A percentile compares a stretch with the other conserved stretches of the same genome.
Evolutionary conservation across 2,888 invertebrate species (phyloP).

Genomic region (Limnephilus marmoratus): DNA sequence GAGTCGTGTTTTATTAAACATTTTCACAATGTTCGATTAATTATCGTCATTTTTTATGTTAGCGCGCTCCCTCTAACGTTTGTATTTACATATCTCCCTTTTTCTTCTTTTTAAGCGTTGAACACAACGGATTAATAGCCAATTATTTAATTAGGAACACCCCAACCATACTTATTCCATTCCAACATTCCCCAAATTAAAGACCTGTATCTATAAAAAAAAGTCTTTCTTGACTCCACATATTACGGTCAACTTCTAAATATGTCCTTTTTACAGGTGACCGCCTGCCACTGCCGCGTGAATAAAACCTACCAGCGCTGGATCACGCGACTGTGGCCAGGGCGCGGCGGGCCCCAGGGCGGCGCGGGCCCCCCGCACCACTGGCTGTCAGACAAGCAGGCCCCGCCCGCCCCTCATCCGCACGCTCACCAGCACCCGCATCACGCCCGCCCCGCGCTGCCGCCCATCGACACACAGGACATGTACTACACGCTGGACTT

Average conservation of each 20-base stretch:
- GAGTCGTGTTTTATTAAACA: too few relatives aligned
- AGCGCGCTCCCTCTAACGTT: too few relatives aligned
- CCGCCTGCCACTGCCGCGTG: slow-evolving; percentile 87
- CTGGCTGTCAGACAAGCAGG: slow-evolving; percentile 80
- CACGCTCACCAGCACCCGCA: slow-evolving; percentile 70
- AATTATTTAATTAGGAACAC: too few relatives aligned
- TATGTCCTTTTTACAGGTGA: slow-evolving; percentile 76
- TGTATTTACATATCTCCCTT: too few relatives aligned
- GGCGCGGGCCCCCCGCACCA: slow-evolving; percentile 73
- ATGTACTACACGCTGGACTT: slow-evolving; percentile 89
- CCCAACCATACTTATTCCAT: too few relatives aligned
- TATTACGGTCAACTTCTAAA: not conserved
- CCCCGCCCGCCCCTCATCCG: slow-evolving; percentile 72
- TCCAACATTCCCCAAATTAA: not conserved
- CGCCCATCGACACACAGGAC: slow-evolving; percentile 82
- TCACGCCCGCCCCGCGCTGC: slow-evolving; percentile 75
- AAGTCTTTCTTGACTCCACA: too few relatives aligned
- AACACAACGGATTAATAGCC: too few relatives aligned
- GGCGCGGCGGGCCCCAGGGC: slow-evolving; percentile 70
- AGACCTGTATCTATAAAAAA: too few relatives aligned
- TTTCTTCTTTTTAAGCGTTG: too few relatives aligned
- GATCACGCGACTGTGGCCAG: slow-evolving; percentile 77
- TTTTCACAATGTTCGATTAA: too few relatives aligned
- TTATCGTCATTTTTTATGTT: too few relatives aligned
- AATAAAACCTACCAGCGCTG: slow-evolving; percentile 86